Base-by-base conservation (phyloP, 2,888 invertebrate species). In the Carterocephalus palaemon region DNA sequence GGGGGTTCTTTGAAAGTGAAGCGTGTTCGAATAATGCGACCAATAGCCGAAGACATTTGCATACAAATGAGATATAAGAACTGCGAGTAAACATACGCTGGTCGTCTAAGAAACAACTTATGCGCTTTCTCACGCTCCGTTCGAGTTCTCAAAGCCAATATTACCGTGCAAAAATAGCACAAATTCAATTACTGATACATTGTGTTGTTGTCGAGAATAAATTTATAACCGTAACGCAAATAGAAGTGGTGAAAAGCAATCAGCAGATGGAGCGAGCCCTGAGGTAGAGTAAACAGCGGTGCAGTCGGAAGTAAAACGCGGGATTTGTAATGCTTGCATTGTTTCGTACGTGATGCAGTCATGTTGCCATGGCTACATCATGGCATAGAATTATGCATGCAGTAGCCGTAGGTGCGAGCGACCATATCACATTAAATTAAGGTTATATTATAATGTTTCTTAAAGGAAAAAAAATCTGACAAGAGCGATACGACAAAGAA, bases 141-240 rank as follows among this genome's bases (percentile, higher is more conserved):
- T 63, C 67, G 65, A 73, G 75, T 74, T 75, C 68, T 75, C 69
- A 71, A 72, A 79, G 70, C 75, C 78, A 83, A 83, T 84, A 82
- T 82, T 80, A 70, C 65, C 69, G 65, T 68, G 67, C 67, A 75
- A 80, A 78, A 81, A 79, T 79, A 80, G 77, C 75, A 81, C 76
- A 75, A 78, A 81, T 83, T 83, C 81, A 82, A 83, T 84, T 83
- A 84, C 75, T 73, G 75, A 75, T 75, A 74, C 73, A 74, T 72
- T 72, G 72, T 65, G 73, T 65, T 63, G 70, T 63, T 64, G 66
- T 66, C 65, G 69, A 63, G 63, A 66, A 63, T 63, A 62, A 72
- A 77, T 81, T 81, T 79, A 75, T 75, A 58, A 64, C 51, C 62
- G 59, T 66, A 69, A 69, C 58, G 62, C 76, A 78, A 76, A 78